These are phyloP conservation scores for Drosophila borealis DNA, from an alignment of 2,888 invertebrate species.

Conservation along the genomic window DNA sequence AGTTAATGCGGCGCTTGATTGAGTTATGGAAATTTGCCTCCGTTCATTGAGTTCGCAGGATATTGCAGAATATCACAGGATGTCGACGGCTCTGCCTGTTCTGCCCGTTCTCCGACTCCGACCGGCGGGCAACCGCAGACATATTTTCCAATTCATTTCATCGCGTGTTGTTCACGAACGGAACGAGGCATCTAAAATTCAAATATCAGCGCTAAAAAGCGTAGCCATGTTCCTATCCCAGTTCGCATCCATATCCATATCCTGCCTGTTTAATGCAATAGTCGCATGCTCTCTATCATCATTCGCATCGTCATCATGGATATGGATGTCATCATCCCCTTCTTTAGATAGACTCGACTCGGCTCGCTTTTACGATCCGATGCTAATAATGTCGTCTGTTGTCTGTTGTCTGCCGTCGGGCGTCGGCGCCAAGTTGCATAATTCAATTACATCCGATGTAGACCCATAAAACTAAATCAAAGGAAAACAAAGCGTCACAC, in stretches of 20 bases:
- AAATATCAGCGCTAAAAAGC: slow-evolving; percentile 76
- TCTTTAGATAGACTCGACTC: slow-evolving; percentile 12
- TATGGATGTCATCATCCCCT: slow-evolving; percentile 51
- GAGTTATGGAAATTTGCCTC: slow-evolving; percentile 57
- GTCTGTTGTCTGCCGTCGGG: slow-evolving; percentile 51
- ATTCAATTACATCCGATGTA: slow-evolving; percentile 84
- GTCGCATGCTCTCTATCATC: slow-evolving; percentile 41
- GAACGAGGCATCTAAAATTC: slow-evolving; percentile 66
- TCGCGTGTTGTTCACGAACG: slow-evolving; percentile 31
- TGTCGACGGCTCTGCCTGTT: slow-evolving; percentile 5
- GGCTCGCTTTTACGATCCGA: slow-evolving; percentile 74
- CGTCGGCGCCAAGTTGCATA: slow-evolving; percentile 82
- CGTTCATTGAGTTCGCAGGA: slow-evolving; percentile 28
- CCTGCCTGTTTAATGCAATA: slow-evolving; percentile 48
- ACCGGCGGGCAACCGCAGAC: slow-evolving; percentile 55
- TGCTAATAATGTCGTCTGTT: slow-evolving; percentile 83
- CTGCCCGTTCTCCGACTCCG: slow-evolving; percentile 4
- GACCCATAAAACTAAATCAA: slow-evolving; percentile 84
- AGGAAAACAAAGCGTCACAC: slow-evolving; percentile 83
- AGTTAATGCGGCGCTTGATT: slow-evolving; percentile 54
- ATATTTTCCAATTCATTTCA: slow-evolving; percentile 83
- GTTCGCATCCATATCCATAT: neutral
- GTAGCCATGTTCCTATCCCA: slow-evolving; percentile 54
- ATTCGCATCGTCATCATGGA: slow-evolving; percentile 30
- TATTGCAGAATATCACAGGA: slow-evolving; percentile 19